Percentiles rank a stretch among this genome's conserved stretches.
Conservation (phyloP, 1,140 invertebrate species). For the Penaeus indicus region DNA sequence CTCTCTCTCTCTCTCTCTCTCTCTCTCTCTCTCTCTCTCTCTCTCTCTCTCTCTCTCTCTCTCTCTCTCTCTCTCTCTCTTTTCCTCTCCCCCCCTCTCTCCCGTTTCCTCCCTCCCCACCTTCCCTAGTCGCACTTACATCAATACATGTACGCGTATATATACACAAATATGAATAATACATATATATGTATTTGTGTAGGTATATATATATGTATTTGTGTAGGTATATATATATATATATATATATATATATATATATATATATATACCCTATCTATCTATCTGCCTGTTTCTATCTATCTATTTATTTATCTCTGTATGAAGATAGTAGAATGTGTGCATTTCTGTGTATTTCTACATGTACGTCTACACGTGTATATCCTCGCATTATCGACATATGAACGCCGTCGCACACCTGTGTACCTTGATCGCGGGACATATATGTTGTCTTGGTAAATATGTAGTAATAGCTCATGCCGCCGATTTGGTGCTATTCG, state of each 20-base stretch:
- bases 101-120: too few relatives aligned
- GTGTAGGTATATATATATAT: slow-evolving; percentile 47
- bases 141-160: too few relatives aligned
- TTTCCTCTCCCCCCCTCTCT: too few relatives aligned
- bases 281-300: neutral
- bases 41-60: too few relatives aligned
- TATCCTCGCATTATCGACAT: neutral
- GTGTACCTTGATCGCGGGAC: neutral
- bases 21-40: too few relatives aligned
- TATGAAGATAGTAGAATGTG: neutral
- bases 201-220: slow-evolving; percentile 36
- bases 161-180: neutral
- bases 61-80: too few relatives aligned
- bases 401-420: neutral
- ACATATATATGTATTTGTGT: slow-evolving; percentile 21
- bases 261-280: neutral
- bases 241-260: slow-evolving; percentile 30
- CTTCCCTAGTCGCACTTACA: too few relatives aligned
- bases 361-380: neutral
- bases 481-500: too few relatives aligned
- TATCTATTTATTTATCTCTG: neutral
- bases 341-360: slow-evolving; percentile 1
- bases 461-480: too few relatives aligned
- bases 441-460: too few relatives aligned
- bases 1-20: too few relatives aligned